Percentiles rank a stretch among this genome's conserved stretches.
Evolutionary conservation across 2,113 vertebrate genomes (phyloP).

Genomic region (Struthidea cinerea): DNA sequence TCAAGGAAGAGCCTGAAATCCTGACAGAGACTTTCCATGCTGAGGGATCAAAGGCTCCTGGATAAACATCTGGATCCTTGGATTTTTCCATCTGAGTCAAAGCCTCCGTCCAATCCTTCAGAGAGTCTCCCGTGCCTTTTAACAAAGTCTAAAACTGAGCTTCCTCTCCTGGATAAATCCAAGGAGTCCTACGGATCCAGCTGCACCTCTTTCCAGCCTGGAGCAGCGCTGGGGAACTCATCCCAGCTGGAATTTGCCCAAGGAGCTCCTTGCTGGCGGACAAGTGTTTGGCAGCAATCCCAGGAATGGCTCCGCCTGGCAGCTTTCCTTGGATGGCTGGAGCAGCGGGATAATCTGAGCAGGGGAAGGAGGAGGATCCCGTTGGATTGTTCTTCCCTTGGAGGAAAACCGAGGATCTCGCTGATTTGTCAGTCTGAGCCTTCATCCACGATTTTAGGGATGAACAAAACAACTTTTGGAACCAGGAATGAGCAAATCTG

Average conservation of each 20-base stretch:
- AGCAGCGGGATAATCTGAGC: background rate
- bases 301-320: background rate
- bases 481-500: background rate
- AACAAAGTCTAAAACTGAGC: background rate
- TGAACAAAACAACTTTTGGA: background rate
- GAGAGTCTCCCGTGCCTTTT: background rate
- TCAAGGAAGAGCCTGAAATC: background rate
- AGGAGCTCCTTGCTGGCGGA: background rate
- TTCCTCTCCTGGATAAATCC: background rate
- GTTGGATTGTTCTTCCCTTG: background rate
- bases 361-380: background rate
- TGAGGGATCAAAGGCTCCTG: background rate
- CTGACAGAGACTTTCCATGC: background rate
- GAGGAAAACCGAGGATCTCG: background rate
- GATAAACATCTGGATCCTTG: background rate
- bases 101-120: background rate
- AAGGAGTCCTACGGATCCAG: background rate
- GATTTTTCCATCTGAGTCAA: background rate
- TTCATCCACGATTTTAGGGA: background rate
- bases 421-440: background rate
- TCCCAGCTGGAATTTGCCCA: background rate
- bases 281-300: background rate
- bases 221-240: background rate
- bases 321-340: background rate
- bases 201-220: background rate